Base-by-base conservation (phyloP, 2,113 vertebrate genomes). In the Oncorhynchus gorbuscha region DNA sequence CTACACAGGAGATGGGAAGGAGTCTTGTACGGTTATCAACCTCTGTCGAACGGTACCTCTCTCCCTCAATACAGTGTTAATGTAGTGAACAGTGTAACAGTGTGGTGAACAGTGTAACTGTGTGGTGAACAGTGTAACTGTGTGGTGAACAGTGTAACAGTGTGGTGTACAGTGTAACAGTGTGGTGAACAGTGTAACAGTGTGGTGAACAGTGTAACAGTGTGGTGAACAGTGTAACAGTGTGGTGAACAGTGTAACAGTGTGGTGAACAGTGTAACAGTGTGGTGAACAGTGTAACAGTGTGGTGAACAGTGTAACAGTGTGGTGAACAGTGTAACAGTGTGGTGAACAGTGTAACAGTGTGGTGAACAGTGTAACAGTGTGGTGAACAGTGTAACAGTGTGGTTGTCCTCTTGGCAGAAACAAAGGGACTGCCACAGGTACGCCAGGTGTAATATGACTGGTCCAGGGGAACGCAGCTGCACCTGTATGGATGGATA, bases 391-490 rank as follows among this genome's bases (percentile, higher is more conserved):
- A 35, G 5, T 11, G 39, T 45, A 11, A 62, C n/a, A 24, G n/a
- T 3, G 18, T 62, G 18, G n/a, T n/a, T 6, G 2, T 62, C 20
- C 4, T 22, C n/a, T 22, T 22, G 59, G 18, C 59, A 62, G 59
- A 62, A 22, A 62, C 18, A 62, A 8, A 3, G 8, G 59, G 59
- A 94, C 66, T 99, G 97, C 79, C 93, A 95, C 81, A 72, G 78
- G 48, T 85, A 82, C 74, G 96, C 96, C 1, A 8, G 26, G 26
- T 99, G 97, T 77, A 94, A 91, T 48, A 94, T 94, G 89, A 96
- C 92, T 0, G 88, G 85, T 16, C 84, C 91, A 1, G 91, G 88
- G 2, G 87, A 92, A 58, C 93, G 93, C 24, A 94, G 81, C 6
- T 99, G 97, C 72, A 93, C 81, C 0, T 99, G 97, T 80, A 77